Base-by-base conservation (phyloP, 2,888 invertebrate genomes). In the Galeopsomyia nigrocyanea region DNA sequence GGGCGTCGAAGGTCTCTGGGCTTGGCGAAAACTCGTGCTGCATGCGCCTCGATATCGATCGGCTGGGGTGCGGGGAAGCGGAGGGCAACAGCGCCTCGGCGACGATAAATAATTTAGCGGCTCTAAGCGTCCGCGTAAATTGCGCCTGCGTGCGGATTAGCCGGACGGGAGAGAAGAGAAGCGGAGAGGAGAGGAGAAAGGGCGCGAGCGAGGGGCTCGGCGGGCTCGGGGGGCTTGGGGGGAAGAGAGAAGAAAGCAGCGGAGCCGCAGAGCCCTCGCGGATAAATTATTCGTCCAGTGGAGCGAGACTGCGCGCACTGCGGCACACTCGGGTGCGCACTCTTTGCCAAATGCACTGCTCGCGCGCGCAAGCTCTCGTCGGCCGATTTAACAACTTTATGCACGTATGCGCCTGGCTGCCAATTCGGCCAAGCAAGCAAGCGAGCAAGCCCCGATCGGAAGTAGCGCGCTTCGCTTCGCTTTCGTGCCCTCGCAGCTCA, bases 331-430 rank as follows among this genome's bases (percentile, higher is more conserved):
- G 39, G 39, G 7, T 13, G 7, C 76, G 75, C 72, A 74, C 64
- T 78, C 77, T 73, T 79, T 82, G 83, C 83, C 82, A 83, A 83
- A 79, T 81, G 75, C 72, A 75, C 46, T 39, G 39, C 39, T 39
- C 39, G 5, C 1, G 39, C 31, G 7, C 7, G 39, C 39, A 10
- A 7, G 39, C 13, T 7, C 60, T 53, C 73, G 68, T 39, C 60
- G 50, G 56, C 58, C 70, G 57, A 74, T 74, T 66, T 66, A 70
- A 70, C 74, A 58, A 50, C 65, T 68, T 76, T 62, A 57, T 68
- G 66, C 67, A 70, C 68, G 68, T 63, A 60, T 58, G 47, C 46
- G 55, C 56, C 31, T 31, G 3, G 7, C 39, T 39, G 39, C 39
- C 39, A 39, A 39, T 39, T 39, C 39, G 39, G 39, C 39, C 39